Base-by-base conservation (phyloP, 2,888 invertebrate genomes). In the Ochropleura leucogaster region DNA sequence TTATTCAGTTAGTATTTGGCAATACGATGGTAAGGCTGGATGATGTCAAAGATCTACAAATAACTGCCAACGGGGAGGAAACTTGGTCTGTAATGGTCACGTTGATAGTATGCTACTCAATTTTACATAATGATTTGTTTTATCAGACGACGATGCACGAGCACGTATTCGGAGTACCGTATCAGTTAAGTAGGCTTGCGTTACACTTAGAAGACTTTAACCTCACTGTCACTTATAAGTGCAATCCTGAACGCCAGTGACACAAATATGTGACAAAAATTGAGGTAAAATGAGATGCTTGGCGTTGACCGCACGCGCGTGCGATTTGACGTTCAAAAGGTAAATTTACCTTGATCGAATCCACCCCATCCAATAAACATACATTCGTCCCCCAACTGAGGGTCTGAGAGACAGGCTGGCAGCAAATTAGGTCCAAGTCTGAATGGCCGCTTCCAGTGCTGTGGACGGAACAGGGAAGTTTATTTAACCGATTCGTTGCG, bases 301-400 rank as follows among this genome's bases (percentile, higher is more conserved):
- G 30, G 30, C 30, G 30, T 30, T 30, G 30, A 30, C 1, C 1
- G 30, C 30, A 30, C 30, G 30, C 30, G 30, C 30, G 1, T 30
- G 30, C 30, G 30, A 2, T 30, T 30, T 30, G 30, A 30, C 30
- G 30, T 30, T 30, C 30, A 30, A 30, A 30, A 30, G 30, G 30
- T 30, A 30, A 30, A 30, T 30, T 12, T 88, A 95, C 96, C 94
- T 92, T 94, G 94, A 78, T 95, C 95, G 79, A 93, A 94, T 55
- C 95, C 95, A 10, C 95, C 95, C 95, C 95, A 96, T 6, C 96
- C 96, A 46, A 92, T 93, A 80, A 96, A 93, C 70, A 90, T 89
- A 80, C 96, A 96, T n/a, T 91, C 87, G 20, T 93, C 92, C 0
- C 90, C 92, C 7, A 90, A 87, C 14, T 90, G 87, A 3, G 91